phyloP scores from a whole-genome alignment of 1,140 invertebrate genomes.

The Cherax quadricarinatus region DNA sequence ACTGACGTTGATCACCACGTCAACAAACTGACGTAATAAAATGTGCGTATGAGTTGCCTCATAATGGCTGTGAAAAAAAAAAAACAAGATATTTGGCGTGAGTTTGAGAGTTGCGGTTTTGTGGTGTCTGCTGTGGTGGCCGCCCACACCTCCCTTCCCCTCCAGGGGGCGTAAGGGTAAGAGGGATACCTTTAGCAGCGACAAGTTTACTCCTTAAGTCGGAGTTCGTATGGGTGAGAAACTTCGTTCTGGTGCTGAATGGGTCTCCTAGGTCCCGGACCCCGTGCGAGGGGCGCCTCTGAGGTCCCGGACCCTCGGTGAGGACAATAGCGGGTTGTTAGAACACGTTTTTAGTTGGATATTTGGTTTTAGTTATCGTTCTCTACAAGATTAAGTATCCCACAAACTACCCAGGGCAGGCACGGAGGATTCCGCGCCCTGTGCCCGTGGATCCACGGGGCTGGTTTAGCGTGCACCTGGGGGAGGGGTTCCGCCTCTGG shows the following conservation, averaged over 20 bases:
- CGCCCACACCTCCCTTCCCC: background rate
- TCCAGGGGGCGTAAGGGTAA: too few relatives aligned
- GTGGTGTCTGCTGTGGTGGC: conserved; percentile 49
- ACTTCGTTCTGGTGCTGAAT: too few relatives aligned
- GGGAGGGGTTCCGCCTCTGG: conserved; percentile 3
- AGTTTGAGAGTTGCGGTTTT: conserved; percentile 58
- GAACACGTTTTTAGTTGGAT: conserved; percentile 66
- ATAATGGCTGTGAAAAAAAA: conserved; percentile 19
- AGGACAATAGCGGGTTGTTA: conserved; percentile 63
- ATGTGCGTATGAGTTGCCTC: background rate
- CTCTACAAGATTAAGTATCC: conserved; percentile 58
- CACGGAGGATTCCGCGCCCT: background rate
- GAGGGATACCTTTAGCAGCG: too few relatives aligned
- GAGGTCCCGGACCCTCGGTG: conserved; percentile 2
- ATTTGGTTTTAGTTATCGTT: conserved; percentile 63
- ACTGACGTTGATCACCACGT: too few relatives aligned
- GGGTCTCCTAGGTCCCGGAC: too few relatives aligned
- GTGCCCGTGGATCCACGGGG: background rate
- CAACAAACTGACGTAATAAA: too few relatives aligned
- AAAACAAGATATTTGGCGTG: conserved; percentile 50
- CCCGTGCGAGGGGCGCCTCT: too few relatives aligned
- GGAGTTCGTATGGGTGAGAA: too few relatives aligned
- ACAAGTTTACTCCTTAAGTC: too few relatives aligned
- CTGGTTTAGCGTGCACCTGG: background rate
- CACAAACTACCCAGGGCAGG: background rate